A percentile compares a stretch with the other conserved stretches of the same genome.
phyloP scores from a whole-genome alignment of 2,797 vertebrate genomes.

The Argyrosomus regius region DNA sequence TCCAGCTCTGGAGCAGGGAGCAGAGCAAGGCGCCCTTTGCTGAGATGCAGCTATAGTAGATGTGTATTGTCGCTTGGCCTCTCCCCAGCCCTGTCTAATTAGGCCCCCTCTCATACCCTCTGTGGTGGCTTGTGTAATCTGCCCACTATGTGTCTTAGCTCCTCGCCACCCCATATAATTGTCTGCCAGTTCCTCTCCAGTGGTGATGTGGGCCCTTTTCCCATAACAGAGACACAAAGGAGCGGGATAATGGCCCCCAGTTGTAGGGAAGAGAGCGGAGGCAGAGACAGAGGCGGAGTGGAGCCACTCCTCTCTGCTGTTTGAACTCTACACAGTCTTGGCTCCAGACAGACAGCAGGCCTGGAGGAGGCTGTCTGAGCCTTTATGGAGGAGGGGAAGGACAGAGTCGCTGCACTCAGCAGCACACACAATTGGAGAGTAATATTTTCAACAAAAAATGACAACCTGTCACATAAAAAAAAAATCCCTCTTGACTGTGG shows the following conservation, averaged over 20 bases:
- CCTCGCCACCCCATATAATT: constrained; percentile 90
- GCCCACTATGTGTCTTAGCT: constrained; percentile 91
- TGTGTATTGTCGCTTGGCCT: constrained; percentile 85
- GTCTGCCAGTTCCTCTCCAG: constrained; percentile 86
- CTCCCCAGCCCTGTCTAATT: constrained; percentile 90
- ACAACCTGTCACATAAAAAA: constrained; percentile 25
- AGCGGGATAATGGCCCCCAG: constrained; percentile 84
- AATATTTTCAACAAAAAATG: constrained; percentile 41
- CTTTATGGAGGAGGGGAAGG: constrained; percentile 60
- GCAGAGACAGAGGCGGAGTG: constrained; percentile 77
- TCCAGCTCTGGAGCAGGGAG: constrained; percentile 83
- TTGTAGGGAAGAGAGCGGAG: constrained; percentile 78
- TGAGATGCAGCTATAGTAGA: constrained; percentile 83
- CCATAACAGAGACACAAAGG: constrained; percentile 86
- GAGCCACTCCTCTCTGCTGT: constrained; percentile 83
- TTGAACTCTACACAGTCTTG: constrained; percentile 84
- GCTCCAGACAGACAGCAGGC: constrained; percentile 80
- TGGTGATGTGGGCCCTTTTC: constrained; percentile 83
- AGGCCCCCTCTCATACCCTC: constrained; percentile 89
- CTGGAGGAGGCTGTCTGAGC: constrained; percentile 76
- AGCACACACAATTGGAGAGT: constrained; percentile 40
- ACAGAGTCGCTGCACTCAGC: constrained; percentile 62
- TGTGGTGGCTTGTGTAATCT: constrained; percentile 93
- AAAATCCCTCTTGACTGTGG: background rate
- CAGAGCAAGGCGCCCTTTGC: constrained; percentile 81